Evolutionary conservation across 2,797 vertebrate species (phyloP), one percentile per base, ranked within the genome.

Genomic region (Pitangus sulphuratus): DNA sequence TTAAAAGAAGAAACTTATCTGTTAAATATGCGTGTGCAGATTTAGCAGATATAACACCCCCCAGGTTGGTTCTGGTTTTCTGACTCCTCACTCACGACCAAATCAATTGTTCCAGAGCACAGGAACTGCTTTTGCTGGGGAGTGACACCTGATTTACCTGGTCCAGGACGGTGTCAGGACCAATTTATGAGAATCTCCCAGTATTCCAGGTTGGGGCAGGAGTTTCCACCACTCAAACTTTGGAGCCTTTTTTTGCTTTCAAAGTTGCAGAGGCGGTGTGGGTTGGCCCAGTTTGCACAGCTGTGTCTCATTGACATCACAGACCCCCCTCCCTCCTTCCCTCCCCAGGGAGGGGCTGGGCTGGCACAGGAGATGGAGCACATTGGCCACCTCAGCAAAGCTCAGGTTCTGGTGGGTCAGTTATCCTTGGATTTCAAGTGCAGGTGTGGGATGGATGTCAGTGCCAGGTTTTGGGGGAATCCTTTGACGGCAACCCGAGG

Each of bases 251-350:
- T 62, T 33, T 45, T 30, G 30, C 26, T 81, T 61, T 30, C 16
- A 18, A 53, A 80, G 15, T 1, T 1, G 5, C 35, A 2, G 15
- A 11, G 28, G 9, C 39, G 2, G 18, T 4, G 19, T 8, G 20
- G 19, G 31, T 1, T 1, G 18, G 7, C 6, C 13, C 1, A 0
- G 14, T 5, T 22, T 3, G n/a, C 47, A 6, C n/a, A 54, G 28
- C 47, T 57, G 30, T 3, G 2, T 4, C 51, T 66, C 1, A 0
- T 26, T 31, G 3, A 10, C 2, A 1, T 26, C 2, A 15, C 1
- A 48, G 11, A 8, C 0, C 21, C 9, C 14, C 30, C 21, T 7
- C 21, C 33, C 8, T 6, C 11, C 20, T 44, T 39, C 21, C 20
- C 35, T 24, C 12, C 2, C 7, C 26, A 20, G 12, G 10, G 48